Evolutionary conservation across 1,140 invertebrate species (phyloP).

Genomic region (Bombus cullumanus): DNA sequence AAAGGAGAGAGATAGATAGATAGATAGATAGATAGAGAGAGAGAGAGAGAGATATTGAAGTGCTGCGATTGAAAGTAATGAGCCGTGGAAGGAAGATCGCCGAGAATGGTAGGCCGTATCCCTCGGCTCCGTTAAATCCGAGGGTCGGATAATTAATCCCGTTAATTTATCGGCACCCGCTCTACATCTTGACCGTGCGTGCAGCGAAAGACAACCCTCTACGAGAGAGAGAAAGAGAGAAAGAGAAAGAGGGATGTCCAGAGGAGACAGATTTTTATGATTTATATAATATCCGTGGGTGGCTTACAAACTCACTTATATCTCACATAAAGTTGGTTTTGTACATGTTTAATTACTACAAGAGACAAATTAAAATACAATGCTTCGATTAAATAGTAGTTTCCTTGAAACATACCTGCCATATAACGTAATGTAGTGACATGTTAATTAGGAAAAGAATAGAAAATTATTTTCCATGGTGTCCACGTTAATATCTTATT

Average conservation of each 20-base stretch:
- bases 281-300: not conserved
- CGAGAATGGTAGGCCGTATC: conserved; percentile 50
- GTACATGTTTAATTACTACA: not conserved
- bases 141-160: conserved; percentile 67
- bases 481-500: too few species aligned
- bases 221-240: not conserved
- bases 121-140: conserved; percentile 52
- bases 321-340: not conserved
- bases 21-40: not conserved
- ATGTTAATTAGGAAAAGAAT: too few species aligned
- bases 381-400: not conserved
- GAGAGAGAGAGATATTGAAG: conserved; percentile 40
- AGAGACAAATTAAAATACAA: not conserved
- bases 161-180: conserved; percentile 64
- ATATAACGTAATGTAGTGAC: too few species aligned
- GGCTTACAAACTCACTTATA: not conserved
- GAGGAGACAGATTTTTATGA: not conserved
- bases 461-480: too few species aligned
- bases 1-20: too few species aligned
- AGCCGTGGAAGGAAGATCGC: conserved; percentile 68
- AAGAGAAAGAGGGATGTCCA: too few species aligned
- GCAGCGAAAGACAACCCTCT: conserved; percentile 2
- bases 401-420: not conserved
- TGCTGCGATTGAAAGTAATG: conserved; percentile 81
- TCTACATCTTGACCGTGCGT: conserved; percentile 31